A percentile compares a stretch with the other conserved stretches of the same genome.
phyloP scores from a whole-genome alignment of 1,140 invertebrate genomes.

The Arctopsyche grandis region DNA sequence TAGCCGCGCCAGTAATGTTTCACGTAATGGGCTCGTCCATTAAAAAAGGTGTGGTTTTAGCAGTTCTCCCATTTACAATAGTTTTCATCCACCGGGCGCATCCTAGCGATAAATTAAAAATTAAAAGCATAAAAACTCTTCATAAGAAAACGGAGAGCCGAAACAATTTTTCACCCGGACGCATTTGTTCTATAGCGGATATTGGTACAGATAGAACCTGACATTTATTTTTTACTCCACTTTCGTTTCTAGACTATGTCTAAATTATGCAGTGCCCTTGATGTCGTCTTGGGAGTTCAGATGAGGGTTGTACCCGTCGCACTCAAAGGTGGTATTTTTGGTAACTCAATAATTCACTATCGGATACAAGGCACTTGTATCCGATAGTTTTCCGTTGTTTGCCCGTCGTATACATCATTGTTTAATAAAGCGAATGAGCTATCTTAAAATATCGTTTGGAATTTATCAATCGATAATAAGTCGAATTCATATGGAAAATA shows the following conservation, averaged over 20 bases:
- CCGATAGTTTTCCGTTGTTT: background rate
- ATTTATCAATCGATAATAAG: too few relatives aligned
- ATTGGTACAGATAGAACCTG: background rate
- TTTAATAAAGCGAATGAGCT: background rate
- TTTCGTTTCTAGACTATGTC: background rate
- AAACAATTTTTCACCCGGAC: background rate
- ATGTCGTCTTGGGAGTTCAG: constrained; percentile 1
- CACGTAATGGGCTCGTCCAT: constrained; percentile 6
- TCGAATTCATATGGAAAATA: too few relatives aligned
- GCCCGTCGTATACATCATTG: background rate
- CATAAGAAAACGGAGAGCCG: too few relatives aligned
- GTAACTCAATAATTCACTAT: background rate
- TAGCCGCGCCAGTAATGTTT: background rate
- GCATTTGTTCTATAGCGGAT: background rate
- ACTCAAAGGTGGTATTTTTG: background rate
- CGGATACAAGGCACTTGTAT: background rate
- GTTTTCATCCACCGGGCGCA: too few relatives aligned
- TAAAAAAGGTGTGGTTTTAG: constrained; percentile 5
- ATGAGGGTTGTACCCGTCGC: background rate
- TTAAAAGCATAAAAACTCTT: too few relatives aligned
- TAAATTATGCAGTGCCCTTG: background rate
- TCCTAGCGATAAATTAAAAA: too few relatives aligned
- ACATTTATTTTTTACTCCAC: background rate
- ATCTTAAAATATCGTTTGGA: too few relatives aligned
- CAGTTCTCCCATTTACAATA: background rate